These are phyloP conservation scores for Phymatocera aterrima DNA, from an alignment of 2,888 invertebrate genomes.

Conservation along the genomic window DNA sequence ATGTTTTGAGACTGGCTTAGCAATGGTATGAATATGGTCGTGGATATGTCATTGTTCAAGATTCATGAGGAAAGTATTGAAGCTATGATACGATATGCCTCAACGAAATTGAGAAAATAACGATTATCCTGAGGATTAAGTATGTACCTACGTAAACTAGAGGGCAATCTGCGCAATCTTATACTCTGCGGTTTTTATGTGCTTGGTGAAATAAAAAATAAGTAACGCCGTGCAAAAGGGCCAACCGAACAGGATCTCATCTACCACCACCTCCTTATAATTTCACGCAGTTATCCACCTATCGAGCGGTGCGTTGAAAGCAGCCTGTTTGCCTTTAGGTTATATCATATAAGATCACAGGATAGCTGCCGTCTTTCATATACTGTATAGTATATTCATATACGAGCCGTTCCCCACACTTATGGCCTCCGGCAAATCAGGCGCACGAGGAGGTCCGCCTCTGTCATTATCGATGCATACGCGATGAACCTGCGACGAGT, in stretches of 20 bases:
- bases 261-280: slow-evolving; percentile 42
- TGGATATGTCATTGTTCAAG: not conserved
- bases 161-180: not conserved
- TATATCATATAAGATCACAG: slow-evolving; percentile 45
- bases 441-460: slow-evolving; percentile 40
- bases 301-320: slow-evolving; percentile 44
- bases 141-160: not conserved
- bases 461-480: slow-evolving; percentile 43
- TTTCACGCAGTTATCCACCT: slow-evolving; percentile 45
- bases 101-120: not conserved
- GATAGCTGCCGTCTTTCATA: slow-evolving; percentile 43
- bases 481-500: slow-evolving; percentile 38
- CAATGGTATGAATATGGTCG: too few relatives aligned
- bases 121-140: not conserved
- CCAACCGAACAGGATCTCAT: slow-evolving; percentile 34
- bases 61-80: not conserved
- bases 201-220: not conserved
- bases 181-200: slow-evolving; percentile 4
- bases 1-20: too few relatives aligned
- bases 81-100: too few relatives aligned
- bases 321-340: slow-evolving; percentile 45
- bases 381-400: not conserved
- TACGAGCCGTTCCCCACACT: slow-evolving; percentile 22
- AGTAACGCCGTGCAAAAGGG: slow-evolving; percentile 23
- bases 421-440: slow-evolving; percentile 27